Base-by-base conservation (phyloP, 2,888 invertebrate genomes). In the Lacanobia wlatinum region DNA sequence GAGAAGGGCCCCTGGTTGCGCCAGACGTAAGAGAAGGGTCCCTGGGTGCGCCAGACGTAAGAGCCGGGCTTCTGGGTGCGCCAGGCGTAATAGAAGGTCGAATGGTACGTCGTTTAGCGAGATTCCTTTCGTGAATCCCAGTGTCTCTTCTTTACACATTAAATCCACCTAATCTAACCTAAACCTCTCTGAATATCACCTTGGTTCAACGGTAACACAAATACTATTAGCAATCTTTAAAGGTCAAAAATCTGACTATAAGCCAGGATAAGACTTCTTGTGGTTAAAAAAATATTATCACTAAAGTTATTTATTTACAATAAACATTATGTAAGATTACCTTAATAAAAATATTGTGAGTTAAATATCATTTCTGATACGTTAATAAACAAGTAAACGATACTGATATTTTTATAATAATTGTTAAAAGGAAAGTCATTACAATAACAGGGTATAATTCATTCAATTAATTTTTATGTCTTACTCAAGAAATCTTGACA, bases 271-370 rank as follows among this genome's bases (percentile, higher is more conserved):
- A 73, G 14, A 61, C n/a, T 40, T 1, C 9, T 48, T n/a, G 23
- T 12, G 40, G 8, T 16, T n/a, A 23, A 48, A n/a, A 40, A 69
- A 53, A 59, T 38, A 63, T 38, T 56, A 38, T 46, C 9, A 28
- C 16, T 50, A 40, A 16, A 58, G 28, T 40, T n/a, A 34, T 46
- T 4, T 28, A 28, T 28, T 59, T 59, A 34, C 46, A n/a, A 53
- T 71, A 76, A 76, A 76, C 14, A 77, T 67, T 61, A 64, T 68
- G 48, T 62, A 77, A 67, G 40, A 67, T 60, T 64, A 58, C 23
- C 18, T 50, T 53, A 53, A 61, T 48, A 1, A 74, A 61, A 80
- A 56, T 70, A 70, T 66, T 80, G 43, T 55, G 10, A 63, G 28
- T 69, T 62, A 40, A 60, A 70, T 70, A 48, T n/a, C 28, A 34